Evolutionary conservation across 2,113 vertebrate species (phyloP).

Genomic region (Psittacula cyanocephala): DNA sequence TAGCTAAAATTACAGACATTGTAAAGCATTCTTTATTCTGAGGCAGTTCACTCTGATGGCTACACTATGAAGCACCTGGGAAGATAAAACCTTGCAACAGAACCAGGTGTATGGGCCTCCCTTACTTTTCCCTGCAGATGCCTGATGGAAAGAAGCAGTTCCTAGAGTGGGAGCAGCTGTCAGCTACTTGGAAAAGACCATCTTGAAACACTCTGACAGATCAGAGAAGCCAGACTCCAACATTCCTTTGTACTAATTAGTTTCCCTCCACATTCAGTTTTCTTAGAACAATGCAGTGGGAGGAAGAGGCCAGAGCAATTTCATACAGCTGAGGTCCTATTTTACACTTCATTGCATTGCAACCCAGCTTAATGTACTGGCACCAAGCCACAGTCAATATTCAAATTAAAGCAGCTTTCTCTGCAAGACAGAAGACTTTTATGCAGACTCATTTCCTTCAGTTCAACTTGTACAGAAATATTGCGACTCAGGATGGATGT

Average conservation of each 20-base stretch:
- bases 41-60: neutral
- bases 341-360: neutral
- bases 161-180: neutral
- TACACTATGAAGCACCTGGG: neutral
- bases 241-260: neutral
- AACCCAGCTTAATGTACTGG: neutral
- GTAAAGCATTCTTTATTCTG: neutral
- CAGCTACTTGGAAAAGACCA: neutral
- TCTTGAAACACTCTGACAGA: neutral
- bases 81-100: neutral
- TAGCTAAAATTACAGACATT: neutral
- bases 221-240: neutral
- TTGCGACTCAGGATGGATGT: neutral
- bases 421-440: neutral
- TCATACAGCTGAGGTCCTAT: neutral
- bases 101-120: neutral
- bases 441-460: neutral
- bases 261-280: neutral
- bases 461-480: neutral
- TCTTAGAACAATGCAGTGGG: neutral
- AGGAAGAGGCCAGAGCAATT: neutral
- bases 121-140: neutral
- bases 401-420: neutral
- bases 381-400: neutral
- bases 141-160: neutral